Base-by-base conservation (phyloP, 2,113 vertebrate genomes). In the Potamarius usumacintae region DNA sequence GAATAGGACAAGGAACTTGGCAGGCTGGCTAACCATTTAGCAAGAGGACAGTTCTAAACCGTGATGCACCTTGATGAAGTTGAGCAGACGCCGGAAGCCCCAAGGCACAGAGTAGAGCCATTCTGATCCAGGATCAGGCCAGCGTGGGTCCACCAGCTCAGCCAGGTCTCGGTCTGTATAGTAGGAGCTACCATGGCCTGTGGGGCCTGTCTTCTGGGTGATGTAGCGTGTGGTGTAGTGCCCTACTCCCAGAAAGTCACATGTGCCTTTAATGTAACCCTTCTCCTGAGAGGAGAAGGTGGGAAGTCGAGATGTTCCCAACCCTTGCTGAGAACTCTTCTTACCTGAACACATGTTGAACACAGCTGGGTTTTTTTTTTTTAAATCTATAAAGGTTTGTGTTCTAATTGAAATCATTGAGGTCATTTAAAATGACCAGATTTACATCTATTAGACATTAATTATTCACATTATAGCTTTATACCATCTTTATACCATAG, bases 201-300 rank as follows among this genome's bases (percentile, higher is more conserved):
- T 85, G 15, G 96, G 94, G 89, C 94, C 91, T 86, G 84, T 97
- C 94, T 95, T 97, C 77, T 95, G 96, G 8, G 95, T 96, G 89
- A 98, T 94, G 78, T 97, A 98, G 58, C 95, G 95, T 7, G 97
- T 97, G 2, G 97, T 99, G 57, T 98, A 98, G 71, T 99, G 97
- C 0, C 97, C 96, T 3, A 99, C 88, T n/a, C 97, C 97, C 71
- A 99, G 91, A 92, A 99, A 99, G 91, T 99, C 97, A 2, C 95
- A 95, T 10, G 97, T 98, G 85, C 97, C 97, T 92, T 97, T 98
- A 30, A 99, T 96, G 62, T 97, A 97, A 90, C 92, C 95, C 93
- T 97, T 98, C 91, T 99, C 98, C 90, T 97, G 97, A 62, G 95
- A 93, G 8, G 97, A 97, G 92, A 99, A 98, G 0, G 87, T 92